A percentile compares a stretch with the other conserved stretches of the same genome.
These are phyloP conservation scores for Mystacides longicornis DNA, from an alignment of 2,888 invertebrate genomes.

Conservation along the genomic window DNA sequence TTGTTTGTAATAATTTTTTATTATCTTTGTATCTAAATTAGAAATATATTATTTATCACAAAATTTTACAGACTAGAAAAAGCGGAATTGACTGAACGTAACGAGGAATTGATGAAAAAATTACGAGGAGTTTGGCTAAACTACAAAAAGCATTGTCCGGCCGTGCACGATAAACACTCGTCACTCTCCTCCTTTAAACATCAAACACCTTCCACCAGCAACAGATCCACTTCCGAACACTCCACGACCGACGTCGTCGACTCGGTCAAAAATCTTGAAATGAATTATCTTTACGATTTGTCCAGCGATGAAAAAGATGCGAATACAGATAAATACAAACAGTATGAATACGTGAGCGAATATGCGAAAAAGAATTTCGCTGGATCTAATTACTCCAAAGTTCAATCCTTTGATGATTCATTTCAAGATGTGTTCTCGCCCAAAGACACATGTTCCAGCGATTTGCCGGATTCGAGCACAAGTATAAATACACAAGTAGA, in stretches of 20 bases:
- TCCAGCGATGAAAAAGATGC: constrained; percentile 2
- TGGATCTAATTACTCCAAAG: neutral
- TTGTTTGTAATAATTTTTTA: too few species aligned
- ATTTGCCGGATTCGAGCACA: neutral
- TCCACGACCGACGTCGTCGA: constrained; percentile 36
- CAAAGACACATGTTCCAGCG: neutral
- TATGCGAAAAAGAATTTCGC: neutral
- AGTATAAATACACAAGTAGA: neutral
- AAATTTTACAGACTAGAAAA: constrained; percentile 52
- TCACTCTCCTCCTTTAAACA: constrained; percentile 26
- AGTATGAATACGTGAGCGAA: neutral
- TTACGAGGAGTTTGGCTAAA: constrained; percentile 54
- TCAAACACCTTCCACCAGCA: constrained; percentile 36
- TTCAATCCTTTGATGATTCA: neutral
- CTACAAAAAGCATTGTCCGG: constrained; percentile 51
- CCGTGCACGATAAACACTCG: constrained; percentile 15
- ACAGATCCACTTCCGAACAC: constrained; percentile 40
- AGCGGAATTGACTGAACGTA: constrained; percentile 53
- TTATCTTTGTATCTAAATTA: too few species aligned
- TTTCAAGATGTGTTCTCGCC: neutral
- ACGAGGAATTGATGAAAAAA: constrained; percentile 54
- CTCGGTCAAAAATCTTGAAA: neutral
- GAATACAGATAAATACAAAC: neutral
- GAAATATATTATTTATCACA: too few species aligned
- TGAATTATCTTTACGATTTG: constrained; percentile 3